Evolutionary conservation across 2,888 invertebrate species (phyloP), one percentile per base, ranked within the genome.

Genomic region (Dexiosoma caninum): DNA sequence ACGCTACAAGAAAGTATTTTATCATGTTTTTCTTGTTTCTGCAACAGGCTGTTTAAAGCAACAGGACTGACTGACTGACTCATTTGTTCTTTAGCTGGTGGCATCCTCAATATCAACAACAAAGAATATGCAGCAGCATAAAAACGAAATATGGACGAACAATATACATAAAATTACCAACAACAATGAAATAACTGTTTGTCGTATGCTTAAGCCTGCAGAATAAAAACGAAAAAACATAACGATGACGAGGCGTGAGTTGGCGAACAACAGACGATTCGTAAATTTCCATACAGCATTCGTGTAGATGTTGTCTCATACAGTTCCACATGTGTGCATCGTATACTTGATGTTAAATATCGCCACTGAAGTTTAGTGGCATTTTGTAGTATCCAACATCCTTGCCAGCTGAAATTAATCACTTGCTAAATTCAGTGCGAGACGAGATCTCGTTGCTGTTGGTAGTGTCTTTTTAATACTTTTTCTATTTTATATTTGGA

Each of bases 391-490:
- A 69, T 62, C 62, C 72, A 62, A 49, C 81, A 77, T 81, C 81
- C 76, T 81, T 81, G 49, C 69, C 67, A 64, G 66, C 80, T 70
- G 44, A 70, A 72, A 80, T 76, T 70, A 78, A 78, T 82, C 79
- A 79, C 74, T 74, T 69, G 71, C 27, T 79, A 42, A 72, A 82
- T 88, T 90, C 89, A 90, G 90, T 90, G 88, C 90, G 90, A 90
- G 90, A 89, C 88, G 88, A 88, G 89, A 89, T 90, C 90, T 90
- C 90, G 89, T 90, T 86, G 90, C 89, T 89, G 90, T 87, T 89
- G 89, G 90, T 89, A 88, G 90, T 90, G 88, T 83, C 85, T 86
- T 86, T 84, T 77, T 69, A 46, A 21, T 44, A n/a, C 44, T 44
- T 37, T 21, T 64, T 69, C 64, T 32, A 64, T 53, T 35, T 64